Conservation (phyloP, 2,888 invertebrate genomes). For the Drosophila kambysellisi region DNA sequence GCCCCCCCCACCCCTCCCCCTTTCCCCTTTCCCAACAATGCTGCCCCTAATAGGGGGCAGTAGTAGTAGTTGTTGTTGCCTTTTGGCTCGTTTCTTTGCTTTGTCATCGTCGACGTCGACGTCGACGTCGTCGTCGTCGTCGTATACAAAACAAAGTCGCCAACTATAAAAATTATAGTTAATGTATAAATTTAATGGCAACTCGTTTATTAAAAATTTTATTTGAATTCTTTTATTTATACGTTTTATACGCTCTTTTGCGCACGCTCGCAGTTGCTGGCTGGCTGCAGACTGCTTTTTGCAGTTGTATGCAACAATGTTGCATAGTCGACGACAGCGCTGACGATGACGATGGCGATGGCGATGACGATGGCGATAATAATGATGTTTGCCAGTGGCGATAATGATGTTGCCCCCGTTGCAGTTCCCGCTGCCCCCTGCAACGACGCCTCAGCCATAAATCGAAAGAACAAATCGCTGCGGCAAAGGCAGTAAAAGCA, state of each 20-base stretch:
- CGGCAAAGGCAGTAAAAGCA: constrained; percentile 82
- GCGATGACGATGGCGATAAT: constrained; percentile 40
- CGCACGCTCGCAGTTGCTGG: constrained; percentile 60
- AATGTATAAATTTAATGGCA: constrained; percentile 85
- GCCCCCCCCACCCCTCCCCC: background rate
- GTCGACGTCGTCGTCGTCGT: constrained; percentile 43
- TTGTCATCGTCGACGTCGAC: constrained; percentile 24
- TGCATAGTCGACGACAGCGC: constrained; percentile 51
- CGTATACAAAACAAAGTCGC: constrained; percentile 77
- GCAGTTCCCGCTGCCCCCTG: constrained; percentile 26
- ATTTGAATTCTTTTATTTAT: constrained; percentile 83
- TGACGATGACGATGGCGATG: constrained; percentile 31
- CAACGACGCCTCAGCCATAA: constrained; percentile 59
- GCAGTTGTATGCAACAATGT: constrained; percentile 67
- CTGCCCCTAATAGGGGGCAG: background rate
- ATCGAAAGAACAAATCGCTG: constrained; percentile 82
- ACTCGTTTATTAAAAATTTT: constrained; percentile 85
- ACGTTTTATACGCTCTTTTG: constrained; percentile 79
- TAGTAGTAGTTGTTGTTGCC: background rate
- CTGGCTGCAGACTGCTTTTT: constrained; percentile 16
- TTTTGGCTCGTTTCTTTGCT: constrained; percentile 24
- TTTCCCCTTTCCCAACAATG: background rate
- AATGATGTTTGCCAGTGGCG: constrained; percentile 25
- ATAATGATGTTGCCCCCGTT: constrained; percentile 47
- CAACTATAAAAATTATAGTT: constrained; percentile 84